Evolutionary conservation across 2,888 invertebrate genomes (phyloP).

Genomic region (Platycheirus albimanus): DNA sequence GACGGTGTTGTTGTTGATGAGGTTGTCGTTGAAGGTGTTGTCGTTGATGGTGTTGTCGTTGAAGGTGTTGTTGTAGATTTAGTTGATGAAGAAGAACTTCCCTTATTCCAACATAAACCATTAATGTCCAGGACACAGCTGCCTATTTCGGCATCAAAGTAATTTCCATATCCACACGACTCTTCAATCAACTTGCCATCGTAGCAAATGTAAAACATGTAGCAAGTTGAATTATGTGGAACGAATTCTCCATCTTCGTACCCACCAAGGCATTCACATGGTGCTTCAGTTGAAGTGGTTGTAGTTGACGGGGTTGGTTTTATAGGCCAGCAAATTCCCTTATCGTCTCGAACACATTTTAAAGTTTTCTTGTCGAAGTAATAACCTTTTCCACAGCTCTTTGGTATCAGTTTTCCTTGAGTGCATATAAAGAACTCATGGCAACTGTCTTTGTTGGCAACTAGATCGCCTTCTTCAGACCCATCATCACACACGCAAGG

Average conservation of each 20-base stretch:
- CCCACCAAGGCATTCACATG: conserved; percentile 76
- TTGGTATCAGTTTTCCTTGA: conserved; percentile 70
- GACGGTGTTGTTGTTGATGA: not conserved
- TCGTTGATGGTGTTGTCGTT: not conserved
- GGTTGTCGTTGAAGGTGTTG: not conserved
- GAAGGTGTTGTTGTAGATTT: not conserved
- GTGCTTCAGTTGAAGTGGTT: not conserved
- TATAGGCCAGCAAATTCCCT: conserved; percentile 44
- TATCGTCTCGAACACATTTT: no score
- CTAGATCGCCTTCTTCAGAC: conserved; percentile 29
- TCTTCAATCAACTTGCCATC: conserved; percentile 75
- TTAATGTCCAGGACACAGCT: conserved; percentile 76
- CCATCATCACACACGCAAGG: not conserved
- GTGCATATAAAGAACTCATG: conserved; percentile 75
- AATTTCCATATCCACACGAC: conserved; percentile 76
- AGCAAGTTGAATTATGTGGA: conserved; percentile 76
- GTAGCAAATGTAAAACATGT: conserved; percentile 76
- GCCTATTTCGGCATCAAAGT: conserved; percentile 72
- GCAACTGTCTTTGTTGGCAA: conserved; percentile 60
- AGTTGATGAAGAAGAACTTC: not conserved
- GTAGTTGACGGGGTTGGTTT: not conserved
- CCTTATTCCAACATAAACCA: conserved; percentile 16
- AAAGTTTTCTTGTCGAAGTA: no score
- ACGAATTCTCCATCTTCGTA: conserved; percentile 75
- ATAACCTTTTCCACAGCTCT: conserved; percentile 65